Evolutionary conservation across 2,888 invertebrate species (phyloP), one percentile per base, ranked within the genome.

Genomic region (Drosophila meridiana): DNA sequence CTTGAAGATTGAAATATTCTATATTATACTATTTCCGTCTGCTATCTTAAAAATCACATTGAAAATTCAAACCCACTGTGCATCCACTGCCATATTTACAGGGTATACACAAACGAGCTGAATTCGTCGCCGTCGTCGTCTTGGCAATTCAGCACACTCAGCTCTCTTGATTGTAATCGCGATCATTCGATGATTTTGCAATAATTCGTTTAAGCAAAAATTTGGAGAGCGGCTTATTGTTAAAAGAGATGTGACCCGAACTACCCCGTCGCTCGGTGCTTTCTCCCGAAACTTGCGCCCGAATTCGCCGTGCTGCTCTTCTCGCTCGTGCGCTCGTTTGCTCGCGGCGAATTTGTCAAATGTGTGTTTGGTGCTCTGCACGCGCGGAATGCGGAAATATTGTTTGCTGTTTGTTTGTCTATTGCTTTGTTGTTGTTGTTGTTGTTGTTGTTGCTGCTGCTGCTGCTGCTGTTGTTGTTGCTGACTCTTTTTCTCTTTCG

Each of bases 381-480:
- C 53, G 67, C 68, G 48, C 61, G 87, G 88, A 87, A 87, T 87
- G 87, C 87, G 87, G 88, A 87, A 83, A 86, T 90, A 80, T 81
- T 78, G 80, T 83, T 82, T 80, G 76, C 64, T 69, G 45, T 69
- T 76, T 76, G 64, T 68, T 78, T 78, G 66, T 40, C 74, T 72
- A 72, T 61, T 56, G n/a, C 38, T 60, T 52, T 67, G 38, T 65
- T 59, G 68, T 64, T 63, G 62, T 57, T 60, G 59, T 32, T 78
- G 43, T 61, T 69, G 72, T 70, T 55, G 55, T 5, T 40, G n/a
- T n/a, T n/a, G n/a, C n/a, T n/a, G n/a, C n/a, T n/a, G n/a, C n/a
- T n/a, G n/a, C n/a, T n/a, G 34, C 14, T 64, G 47, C 64, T 78
- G 62, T 48, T 55, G 45, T 40, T 65, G 59, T 28, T 65, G 42